phyloP scores from a whole-genome alignment of 1,140 invertebrate species.

The Drosophila pachea region DNA sequence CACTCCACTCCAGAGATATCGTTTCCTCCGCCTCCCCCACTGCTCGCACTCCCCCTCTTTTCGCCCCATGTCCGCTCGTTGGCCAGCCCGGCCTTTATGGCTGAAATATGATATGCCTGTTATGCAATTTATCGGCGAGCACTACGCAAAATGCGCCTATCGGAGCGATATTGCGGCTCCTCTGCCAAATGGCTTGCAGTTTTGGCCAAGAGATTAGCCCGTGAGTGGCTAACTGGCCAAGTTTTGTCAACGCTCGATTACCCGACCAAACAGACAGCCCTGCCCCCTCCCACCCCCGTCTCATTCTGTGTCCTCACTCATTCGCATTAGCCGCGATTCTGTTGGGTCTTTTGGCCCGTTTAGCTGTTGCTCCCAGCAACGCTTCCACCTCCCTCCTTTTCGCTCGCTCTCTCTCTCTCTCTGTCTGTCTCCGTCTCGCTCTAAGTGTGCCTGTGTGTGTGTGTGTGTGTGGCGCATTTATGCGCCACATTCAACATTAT shows the following conservation, averaged over 20 bases:
- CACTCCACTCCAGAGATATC: no score
- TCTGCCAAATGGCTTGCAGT: conserved; percentile 21
- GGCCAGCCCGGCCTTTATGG: no score
- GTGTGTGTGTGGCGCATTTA: conserved; percentile 54
- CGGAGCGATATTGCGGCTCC: not conserved
- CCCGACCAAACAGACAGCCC: conserved; percentile 14
- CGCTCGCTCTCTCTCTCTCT: not conserved
- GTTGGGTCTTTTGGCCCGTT: conserved; percentile 16
- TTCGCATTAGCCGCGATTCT: conserved; percentile 10
- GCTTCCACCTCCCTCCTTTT: no score
- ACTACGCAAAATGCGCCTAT: not conserved
- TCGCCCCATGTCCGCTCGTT: no score
- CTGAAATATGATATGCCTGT: not conserved
- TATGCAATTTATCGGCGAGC: conserved; percentile 1
- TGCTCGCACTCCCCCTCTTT: no score
- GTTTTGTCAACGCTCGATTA: conserved; percentile 40
- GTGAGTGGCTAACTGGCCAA: conserved; percentile 19
- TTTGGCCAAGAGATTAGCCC: conserved; percentile 27
- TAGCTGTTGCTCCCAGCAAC: not conserved
- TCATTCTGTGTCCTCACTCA: no score
- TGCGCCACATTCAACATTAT: conserved; percentile 60
- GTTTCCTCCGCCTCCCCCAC: no score
- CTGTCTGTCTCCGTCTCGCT: not conserved
- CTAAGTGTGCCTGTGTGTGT: conserved; percentile 19
- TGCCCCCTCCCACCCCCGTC: not conserved